Evolutionary conservation across 2,888 invertebrate species (phyloP).

Genomic region (Strigamia crassipes): DNA sequence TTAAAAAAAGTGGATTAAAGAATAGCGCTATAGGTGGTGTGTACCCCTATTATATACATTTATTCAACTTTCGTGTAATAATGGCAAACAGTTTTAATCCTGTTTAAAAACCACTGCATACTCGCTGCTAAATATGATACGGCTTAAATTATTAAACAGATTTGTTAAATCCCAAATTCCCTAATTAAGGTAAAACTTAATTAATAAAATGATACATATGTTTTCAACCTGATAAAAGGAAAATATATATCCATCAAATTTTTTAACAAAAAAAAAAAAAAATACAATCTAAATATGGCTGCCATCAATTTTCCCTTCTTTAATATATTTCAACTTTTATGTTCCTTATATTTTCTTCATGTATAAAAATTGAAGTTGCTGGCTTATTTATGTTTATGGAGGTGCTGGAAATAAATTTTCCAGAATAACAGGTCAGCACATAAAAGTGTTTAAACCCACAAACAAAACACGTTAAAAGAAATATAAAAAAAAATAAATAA

Average conservation of each 20-base stretch:
- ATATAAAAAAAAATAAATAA: background rate
- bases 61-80: too few species aligned
- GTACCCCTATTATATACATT: too few species aligned
- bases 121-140: too few species aligned
- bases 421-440: slow-evolving; percentile 31
- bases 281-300: background rate
- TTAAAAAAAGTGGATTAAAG: too few species aligned
- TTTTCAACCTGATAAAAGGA: background rate
- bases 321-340: slow-evolving; percentile 5
- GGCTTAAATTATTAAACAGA: too few species aligned
- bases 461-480: background rate
- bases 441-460: background rate
- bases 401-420: slow-evolving; percentile 36
- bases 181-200: too few species aligned
- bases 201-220: too few species aligned
- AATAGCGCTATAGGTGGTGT: too few species aligned
- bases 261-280: background rate
- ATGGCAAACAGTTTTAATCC: too few species aligned
- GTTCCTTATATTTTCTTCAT: background rate
- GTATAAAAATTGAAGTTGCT: background rate
- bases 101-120: too few species aligned
- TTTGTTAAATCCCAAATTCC: too few species aligned
- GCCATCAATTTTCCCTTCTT: background rate
- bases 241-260: background rate
- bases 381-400: slow-evolving; percentile 29